Base-by-base conservation (phyloP, 1,140 invertebrate genomes). In the Meteorus sp. region DNA sequence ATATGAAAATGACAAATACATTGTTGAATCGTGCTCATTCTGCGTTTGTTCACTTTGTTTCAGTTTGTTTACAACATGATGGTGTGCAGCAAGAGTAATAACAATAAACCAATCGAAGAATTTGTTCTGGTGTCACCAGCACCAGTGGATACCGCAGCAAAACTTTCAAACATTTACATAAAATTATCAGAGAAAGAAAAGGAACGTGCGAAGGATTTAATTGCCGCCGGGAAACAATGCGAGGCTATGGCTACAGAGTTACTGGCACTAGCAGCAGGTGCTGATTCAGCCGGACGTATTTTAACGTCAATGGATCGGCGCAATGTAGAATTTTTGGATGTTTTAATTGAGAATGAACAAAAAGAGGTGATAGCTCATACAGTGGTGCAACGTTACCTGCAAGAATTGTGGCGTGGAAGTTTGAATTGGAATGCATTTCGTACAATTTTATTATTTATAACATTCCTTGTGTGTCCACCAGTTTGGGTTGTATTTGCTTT, bases 11-110 rank as follows among this genome's bases (percentile, higher is more conserved):
- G n/a, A n/a, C n/a, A n/a, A n/a, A n/a, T n/a, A n/a, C n/a, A n/a
- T n/a, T n/a, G n/a, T n/a, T n/a, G n/a, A n/a, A n/a, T n/a, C n/a
- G n/a, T n/a, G n/a, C n/a, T n/a, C n/a, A n/a, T n/a, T n/a, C n/a
- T n/a, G n/a, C n/a, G n/a, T n/a, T n/a, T n/a, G n/a, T 7, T 43
- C 9, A 5, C 9, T 41, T 43, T 60, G 48, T 63, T 63, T 76
- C 83, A 92, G 88, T 99, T 99, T 77, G 93, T 99, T 20, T 98
- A 97, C 79, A 98, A 99, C 77, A 82, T 99, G 69, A 99, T 99
- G 94, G 89, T 98, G 3, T 97, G 95, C 77, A 97, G 96, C 7
- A 99, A 98, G 79, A 93, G 94, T 67, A 89, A 94, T 78, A 91
- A 95, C 64, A 98, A 99, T 77, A 92, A 94, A 67, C 95, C 97